phyloP scores from a whole-genome alignment of 2,888 invertebrate species.

The Machimus rusticus region DNA sequence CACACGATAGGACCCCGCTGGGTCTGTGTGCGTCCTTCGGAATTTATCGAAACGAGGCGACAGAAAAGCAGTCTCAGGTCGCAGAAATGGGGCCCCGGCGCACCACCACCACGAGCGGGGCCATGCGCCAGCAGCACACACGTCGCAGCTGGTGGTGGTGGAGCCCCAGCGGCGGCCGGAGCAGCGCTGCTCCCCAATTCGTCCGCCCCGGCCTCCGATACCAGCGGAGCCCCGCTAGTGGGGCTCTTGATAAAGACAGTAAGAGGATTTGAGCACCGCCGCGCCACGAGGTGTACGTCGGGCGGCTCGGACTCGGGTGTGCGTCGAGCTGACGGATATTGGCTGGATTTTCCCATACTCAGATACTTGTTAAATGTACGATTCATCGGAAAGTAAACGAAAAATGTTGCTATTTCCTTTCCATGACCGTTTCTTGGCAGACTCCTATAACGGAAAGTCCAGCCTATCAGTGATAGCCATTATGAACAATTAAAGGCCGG shows the following conservation, averaged over 20 bases:
- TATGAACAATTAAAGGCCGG: slow-evolving; percentile 40
- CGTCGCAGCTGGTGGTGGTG: slow-evolving; percentile 40
- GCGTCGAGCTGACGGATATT: slow-evolving; percentile 44
- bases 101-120: not conserved
- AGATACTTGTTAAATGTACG: not conserved
- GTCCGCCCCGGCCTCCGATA: slow-evolving; percentile 41
- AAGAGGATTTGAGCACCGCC: slow-evolving; percentile 27
- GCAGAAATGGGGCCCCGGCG: not conserved
- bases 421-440: slow-evolving; percentile 23
- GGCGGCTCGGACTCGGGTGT: slow-evolving; percentile 46
- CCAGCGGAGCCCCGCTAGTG: not conserved
- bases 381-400: slow-evolving; percentile 36
- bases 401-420: slow-evolving; percentile 40
- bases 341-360: slow-evolving; percentile 37
- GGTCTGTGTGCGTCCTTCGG: not conserved
- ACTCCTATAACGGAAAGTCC: slow-evolving; percentile 15
- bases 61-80: not conserved
- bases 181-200: slow-evolving; percentile 33
- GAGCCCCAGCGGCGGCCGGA: slow-evolving; percentile 38
- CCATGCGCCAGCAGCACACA: slow-evolving; percentile 4
- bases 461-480: slow-evolving; percentile 41
- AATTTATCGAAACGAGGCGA: not conserved
- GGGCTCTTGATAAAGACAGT: slow-evolving; percentile 28
- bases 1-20: not conserved
- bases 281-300: slow-evolving; percentile 46